These are phyloP conservation scores for Columba livia DNA, from an alignment of 2,113 vertebrate species.

Conservation along the genomic window DNA sequence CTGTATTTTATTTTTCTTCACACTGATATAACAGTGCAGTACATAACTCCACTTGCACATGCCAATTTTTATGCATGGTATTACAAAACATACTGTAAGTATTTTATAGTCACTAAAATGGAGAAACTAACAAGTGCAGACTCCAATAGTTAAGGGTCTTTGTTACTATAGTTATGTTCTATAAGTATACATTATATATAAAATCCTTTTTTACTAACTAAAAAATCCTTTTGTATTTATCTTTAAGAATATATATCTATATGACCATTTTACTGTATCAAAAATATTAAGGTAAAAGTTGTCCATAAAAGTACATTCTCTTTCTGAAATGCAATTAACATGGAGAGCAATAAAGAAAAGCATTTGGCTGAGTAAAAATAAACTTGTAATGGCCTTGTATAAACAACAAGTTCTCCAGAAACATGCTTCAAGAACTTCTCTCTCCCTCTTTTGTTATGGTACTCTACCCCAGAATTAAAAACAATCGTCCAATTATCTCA, in stretches of 20 bases:
- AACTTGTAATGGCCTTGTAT: background rate
- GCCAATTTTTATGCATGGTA: background rate
- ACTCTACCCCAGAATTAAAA: background rate
- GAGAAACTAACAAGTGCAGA: background rate
- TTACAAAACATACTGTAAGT: background rate
- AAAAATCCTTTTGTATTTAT: background rate
- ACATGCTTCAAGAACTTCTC: background rate
- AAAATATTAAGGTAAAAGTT: background rate
- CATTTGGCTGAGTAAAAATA: background rate
- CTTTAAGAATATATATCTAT: background rate
- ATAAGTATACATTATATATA: background rate
- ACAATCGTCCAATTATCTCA: background rate
- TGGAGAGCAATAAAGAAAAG: background rate
- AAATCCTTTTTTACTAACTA: background rate
- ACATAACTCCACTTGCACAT: background rate
- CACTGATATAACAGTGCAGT: background rate
- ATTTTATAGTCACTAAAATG: background rate
- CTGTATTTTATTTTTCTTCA: background rate
- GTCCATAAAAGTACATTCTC: background rate
- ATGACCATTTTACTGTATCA: background rate
- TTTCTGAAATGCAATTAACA: background rate
- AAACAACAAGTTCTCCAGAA: background rate
- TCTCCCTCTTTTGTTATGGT: background rate
- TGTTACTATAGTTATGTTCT: background rate
- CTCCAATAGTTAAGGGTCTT: background rate